Evolutionary conservation across 2,888 invertebrate species (phyloP), one percentile per base, ranked within the genome.

Genomic region (Uropetala carovei): DNA sequence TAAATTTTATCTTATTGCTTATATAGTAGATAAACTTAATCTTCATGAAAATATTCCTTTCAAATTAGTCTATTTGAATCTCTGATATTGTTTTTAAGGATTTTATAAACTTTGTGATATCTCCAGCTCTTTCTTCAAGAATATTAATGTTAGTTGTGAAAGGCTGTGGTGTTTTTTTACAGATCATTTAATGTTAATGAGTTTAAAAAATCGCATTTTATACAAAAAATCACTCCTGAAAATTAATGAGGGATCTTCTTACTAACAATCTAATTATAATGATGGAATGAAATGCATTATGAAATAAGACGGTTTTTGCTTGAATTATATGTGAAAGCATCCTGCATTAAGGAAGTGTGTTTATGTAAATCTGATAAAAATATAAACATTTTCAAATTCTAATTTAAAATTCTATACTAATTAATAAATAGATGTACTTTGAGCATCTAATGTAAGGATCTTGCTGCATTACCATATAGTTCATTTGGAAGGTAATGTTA

Each of bases 151-250:
- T 89, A 89, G 16, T 11, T 68, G 18, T n/a, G 89, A 89, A 89
- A 64, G 89, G 89, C 89, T 89, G 89, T 89, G 89, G 89, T 89
- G 64, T 89, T 89, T 89, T 86, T 86, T 64, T 83, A 43, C 43
- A 3, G 83, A 57, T 57, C 57, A 56, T 43, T 68, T 64, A n/a
- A 64, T 60, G 64, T 89, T 56, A 13, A 89, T 89, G 89, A 64
- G 89, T 64, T 89, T 64, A 43, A 16, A 89, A 89, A 68, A 43
- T 64, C 43, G 18, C 30, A 43, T 43, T 43, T 13, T 18, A 10
- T n/a, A 83, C 43, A 64, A 64, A 64, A 43, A 64, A 64, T 64
- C 89, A 89, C 64, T 43, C 14, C 43, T 43, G 64, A 64, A 68
- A 60, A 30, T 18, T 89, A 11, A 89, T n/a, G n/a, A 64, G 64